Conservation (phyloP, 2,888 invertebrate genomes). For the Melieria picta region DNA sequence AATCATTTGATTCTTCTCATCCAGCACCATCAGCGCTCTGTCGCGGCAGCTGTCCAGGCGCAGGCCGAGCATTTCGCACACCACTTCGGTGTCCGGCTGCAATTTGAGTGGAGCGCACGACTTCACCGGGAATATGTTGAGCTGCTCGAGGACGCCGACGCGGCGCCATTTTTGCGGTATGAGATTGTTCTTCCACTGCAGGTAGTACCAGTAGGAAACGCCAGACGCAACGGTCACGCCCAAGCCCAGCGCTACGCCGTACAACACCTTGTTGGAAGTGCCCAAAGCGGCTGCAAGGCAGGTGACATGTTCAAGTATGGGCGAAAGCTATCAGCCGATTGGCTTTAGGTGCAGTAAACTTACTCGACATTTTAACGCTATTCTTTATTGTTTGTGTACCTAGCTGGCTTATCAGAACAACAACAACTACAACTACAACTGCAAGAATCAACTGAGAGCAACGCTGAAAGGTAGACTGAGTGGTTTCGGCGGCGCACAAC, state of each 20-base stretch:
- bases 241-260: conserved; percentile 44
- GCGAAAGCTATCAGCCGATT: too few relatives aligned
- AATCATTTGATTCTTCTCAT: conserved; percentile 54
- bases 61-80: conserved; percentile 59
- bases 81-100: conserved; percentile 40
- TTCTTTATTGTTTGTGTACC: too few relatives aligned
- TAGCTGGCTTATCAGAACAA: too few relatives aligned
- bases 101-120: conserved; percentile 55
- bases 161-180: conserved; percentile 62
- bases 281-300: background rate
- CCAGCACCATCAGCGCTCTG: conserved; percentile 61
- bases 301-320: too few relatives aligned
- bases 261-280: background rate
- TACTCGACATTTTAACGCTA: too few relatives aligned
- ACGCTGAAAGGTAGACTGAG: too few relatives aligned
- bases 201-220: conserved; percentile 49
- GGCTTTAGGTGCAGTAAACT: too few relatives aligned
- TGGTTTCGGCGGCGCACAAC: too few relatives aligned
- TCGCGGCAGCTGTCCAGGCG: conserved; percentile 51
- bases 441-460: too few relatives aligned
- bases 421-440: too few relatives aligned
- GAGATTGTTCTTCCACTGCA: conserved; percentile 44
- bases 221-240: conserved; percentile 51
- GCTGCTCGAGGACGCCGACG: conserved; percentile 53
- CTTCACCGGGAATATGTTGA: conserved; percentile 59